Evolutionary conservation across 2,113 vertebrate species (phyloP).

Genomic region (Passer montanus): DNA sequence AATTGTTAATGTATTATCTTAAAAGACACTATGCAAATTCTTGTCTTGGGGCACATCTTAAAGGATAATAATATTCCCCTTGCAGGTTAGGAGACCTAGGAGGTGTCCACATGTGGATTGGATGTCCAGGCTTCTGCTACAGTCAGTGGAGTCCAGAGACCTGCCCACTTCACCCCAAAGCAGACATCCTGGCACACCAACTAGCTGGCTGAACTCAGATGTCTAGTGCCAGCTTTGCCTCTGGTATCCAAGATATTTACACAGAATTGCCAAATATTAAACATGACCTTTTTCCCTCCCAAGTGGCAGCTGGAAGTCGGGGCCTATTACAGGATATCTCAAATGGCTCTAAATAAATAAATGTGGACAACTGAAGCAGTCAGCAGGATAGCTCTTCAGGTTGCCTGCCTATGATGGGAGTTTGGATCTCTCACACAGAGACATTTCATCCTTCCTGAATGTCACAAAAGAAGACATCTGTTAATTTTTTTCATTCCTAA

Average conservation of each 20-base stretch:
- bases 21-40: not conserved
- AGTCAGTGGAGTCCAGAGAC: not conserved
- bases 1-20: not conserved
- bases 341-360: not conserved
- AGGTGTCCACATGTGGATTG: not conserved
- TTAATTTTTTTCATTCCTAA: not conserved
- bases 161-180: not conserved
- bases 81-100: not conserved
- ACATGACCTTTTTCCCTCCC: not conserved
- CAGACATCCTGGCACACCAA: not conserved
- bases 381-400: not conserved
- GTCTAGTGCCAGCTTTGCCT: not conserved
- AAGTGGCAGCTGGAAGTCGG: not conserved
- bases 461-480: not conserved
- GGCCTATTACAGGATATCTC: not conserved
- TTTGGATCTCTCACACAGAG: not conserved
- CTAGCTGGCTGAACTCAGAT: not conserved
- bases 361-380: not conserved
- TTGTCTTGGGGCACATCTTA: not conserved
- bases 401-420: not conserved
- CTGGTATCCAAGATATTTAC: not conserved
- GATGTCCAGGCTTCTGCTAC: not conserved
- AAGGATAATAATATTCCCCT: not conserved
- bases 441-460: not conserved
- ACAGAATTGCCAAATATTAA: constrained; percentile 12